phyloP scores from a whole-genome alignment of 2,113 vertebrate species.

The Tetrao urogallus region DNA sequence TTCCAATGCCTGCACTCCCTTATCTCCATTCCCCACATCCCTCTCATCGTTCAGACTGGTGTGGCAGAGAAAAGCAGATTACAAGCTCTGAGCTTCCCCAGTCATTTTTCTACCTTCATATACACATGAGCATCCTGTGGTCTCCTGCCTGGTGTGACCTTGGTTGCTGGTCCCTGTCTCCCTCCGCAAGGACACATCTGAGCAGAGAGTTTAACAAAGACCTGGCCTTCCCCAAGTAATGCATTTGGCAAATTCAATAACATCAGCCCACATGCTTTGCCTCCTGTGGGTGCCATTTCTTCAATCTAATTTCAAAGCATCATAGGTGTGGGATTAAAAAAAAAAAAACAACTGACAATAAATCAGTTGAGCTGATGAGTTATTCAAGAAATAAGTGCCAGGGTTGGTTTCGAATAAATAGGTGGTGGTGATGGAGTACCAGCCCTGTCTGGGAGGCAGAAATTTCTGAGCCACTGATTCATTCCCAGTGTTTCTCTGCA shows the following conservation, averaged over 20 bases:
- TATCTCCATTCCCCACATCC: not conserved
- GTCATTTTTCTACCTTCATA: not conserved
- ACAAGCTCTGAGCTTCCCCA: not conserved
- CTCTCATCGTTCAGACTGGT: not conserved
- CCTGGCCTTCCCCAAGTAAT: not conserved
- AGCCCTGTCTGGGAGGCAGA: not conserved
- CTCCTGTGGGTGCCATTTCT: not conserved
- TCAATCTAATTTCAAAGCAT: not conserved
- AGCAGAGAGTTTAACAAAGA: not conserved
- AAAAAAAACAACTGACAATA: not conserved
- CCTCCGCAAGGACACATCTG: not conserved
- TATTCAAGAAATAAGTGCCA: not conserved
- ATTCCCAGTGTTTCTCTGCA: not conserved
- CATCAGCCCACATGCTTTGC: not conserved
- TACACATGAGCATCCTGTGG: rapidly evolving
- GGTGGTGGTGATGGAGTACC: not conserved
- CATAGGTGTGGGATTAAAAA: not conserved
- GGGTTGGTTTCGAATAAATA: not conserved
- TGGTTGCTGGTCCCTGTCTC: not conserved
- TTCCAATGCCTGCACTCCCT: rapidly evolving
- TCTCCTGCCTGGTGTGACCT: not conserved
- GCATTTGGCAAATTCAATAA: not conserved
- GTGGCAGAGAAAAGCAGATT: not conserved
- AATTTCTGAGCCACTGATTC: not conserved
- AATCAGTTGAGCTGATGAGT: not conserved